Base-by-base conservation (phyloP, 2,797 vertebrate species). In the Psittacula derbiana region DNA sequence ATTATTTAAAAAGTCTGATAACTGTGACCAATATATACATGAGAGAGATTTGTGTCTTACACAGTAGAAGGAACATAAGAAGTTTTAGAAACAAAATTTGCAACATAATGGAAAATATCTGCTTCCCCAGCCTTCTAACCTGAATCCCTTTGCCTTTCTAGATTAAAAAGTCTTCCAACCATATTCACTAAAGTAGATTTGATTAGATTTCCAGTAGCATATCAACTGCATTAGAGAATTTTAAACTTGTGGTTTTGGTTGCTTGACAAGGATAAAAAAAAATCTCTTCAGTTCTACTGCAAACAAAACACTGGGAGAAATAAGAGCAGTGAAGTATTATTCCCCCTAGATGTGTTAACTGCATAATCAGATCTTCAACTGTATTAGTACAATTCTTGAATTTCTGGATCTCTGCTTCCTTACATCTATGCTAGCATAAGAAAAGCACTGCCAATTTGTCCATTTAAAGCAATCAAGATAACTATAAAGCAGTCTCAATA, bases 311-410 rank as follows among this genome's bases (percentile, higher is more conserved):
- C 41, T 47, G 52, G 44, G 67, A 93, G 81, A 80, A 91, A 53
- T 81, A 41, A 92, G 36, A 84, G 83, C 93, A 89, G 60, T 83
- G 47, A 78, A 75, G 79, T 60, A 73, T 79, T 66, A 49, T 80
- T 89, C 92, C 75, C 69, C 70, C 78, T 73, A 30, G 70, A 90
- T 90, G 36, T 86, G 86, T 94, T 92, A 93, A 95, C 71, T 78
- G 69, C 83, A 36, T 67, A 84, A 91, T 91, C 67, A 79, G 78
- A 66, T 64, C 65, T 86, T 95, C 74, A 73, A 24, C 71, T 88
- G 49, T 89, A 80, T 90, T 73, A 92, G 85, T 82, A 81, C 43
- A 75, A 7, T 93, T 96, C 89, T 58, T 92, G 81, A 30, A 64
- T 86, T 47, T 92, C 79, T 89, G 84, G 74, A 80, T 57, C 65